Evolutionary conservation across 2,888 invertebrate genomes (phyloP).

Genomic region (Gastrophysa polygoni): DNA sequence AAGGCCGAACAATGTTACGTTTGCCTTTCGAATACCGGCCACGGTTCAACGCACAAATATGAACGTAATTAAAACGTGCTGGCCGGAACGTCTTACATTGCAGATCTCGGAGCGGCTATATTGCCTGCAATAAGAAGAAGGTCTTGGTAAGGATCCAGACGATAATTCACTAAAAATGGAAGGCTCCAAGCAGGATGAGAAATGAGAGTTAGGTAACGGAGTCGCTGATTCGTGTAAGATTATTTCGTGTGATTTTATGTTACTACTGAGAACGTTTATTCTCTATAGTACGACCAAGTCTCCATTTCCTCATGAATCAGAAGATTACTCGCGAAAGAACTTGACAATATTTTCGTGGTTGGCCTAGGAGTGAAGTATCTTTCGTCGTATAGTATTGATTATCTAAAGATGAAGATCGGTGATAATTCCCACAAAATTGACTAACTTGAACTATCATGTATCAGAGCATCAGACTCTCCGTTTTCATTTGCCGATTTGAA

Average conservation of each 20-base stretch:
- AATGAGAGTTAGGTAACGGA: background rate
- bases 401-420: too few species aligned
- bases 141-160: conserved; percentile 25
- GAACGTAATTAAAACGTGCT: conserved; percentile 39
- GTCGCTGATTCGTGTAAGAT: background rate
- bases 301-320: too few species aligned
- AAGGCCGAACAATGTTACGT: conserved; percentile 38
- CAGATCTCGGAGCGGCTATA: conserved; percentile 24
- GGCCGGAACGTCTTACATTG: conserved; percentile 31
- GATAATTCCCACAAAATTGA: too few species aligned
- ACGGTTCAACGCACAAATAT: conserved; percentile 41
- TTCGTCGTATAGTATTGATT: too few species aligned
- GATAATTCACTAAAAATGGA: conserved; percentile 10
- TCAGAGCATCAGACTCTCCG: too few species aligned
- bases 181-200: background rate
- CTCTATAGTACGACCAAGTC: too few species aligned
- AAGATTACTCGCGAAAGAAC: too few species aligned
- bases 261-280: too few species aligned
- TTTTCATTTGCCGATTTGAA: too few species aligned
- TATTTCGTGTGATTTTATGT: background rate
- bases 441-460: too few species aligned
- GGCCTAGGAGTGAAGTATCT: too few species aligned
- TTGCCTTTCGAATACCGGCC: conserved; percentile 35
- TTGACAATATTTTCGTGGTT: too few species aligned
- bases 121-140: conserved; percentile 28